Base-by-base conservation (phyloP, 2,797 vertebrate genomes). In the Clarias laeviceps region DNA sequence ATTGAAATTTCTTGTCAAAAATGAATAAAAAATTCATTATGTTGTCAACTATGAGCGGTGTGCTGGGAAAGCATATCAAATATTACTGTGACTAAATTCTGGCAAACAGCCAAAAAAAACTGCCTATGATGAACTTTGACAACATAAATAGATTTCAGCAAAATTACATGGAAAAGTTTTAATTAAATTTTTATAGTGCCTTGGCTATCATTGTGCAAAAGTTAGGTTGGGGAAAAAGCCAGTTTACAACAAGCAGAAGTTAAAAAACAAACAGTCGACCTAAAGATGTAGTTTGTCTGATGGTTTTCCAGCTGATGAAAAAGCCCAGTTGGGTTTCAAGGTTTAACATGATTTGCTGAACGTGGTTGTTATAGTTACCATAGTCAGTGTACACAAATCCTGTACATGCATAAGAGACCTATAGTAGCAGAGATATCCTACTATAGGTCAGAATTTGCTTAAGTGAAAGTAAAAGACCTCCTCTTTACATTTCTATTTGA, bases 1-100 rank as follows among this genome's bases (percentile, higher is more conserved):
- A 4, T n/a, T 64, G n/a, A 80, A 62, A 62, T 37, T 62, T 27
- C 59, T n/a, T 77, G 54, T 77, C 54, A 80, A 37, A 62, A 80
- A 80, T 64, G 1, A n/a, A 80, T 64, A 40, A 34, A 78, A 79
- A 62, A 59, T 62, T 15, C 8, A 64, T 61, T 40, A 80, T 59
- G 29, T 74, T 74, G 70, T 77, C 74, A 77, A 59, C 20, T 32
- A 59, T 77, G 27, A 34, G 74, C 6, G 54, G 1, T 77, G 74
- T 4, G 57, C 56, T 37, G 9, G 11, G 20, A 56, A 59, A 22
- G 18, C 59, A 27, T 34, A 80, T 80, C 18, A 29, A 11, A 80
- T 65, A 27, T 45, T 29, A 9, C 17, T 27, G 5, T 65, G 77
- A 15, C 5, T 11, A 59, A 77, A 77, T 59, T 77, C 74, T 34